Evolutionary conservation across 2,797 vertebrate genomes (phyloP), one percentile per base, ranked within the genome.

Genomic region (Acrocephalus scirpaceus): DNA sequence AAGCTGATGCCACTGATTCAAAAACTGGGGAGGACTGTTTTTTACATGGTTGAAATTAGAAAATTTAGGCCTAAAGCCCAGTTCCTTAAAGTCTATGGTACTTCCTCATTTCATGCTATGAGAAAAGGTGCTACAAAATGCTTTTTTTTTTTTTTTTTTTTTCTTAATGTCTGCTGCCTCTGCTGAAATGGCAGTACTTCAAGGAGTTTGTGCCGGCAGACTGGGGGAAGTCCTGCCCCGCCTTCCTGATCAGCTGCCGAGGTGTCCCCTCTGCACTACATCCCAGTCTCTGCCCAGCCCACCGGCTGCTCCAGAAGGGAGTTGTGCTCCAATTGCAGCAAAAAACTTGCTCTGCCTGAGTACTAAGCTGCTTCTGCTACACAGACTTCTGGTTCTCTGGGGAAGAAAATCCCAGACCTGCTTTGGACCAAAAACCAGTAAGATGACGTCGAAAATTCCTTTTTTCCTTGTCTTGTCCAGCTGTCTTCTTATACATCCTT

Each of bases 271-370:
- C 16, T 26, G 2, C 13, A 16, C 10, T 5, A 18, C 34, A 57
- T 26, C 51, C 36, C 17, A 34, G 5, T 4, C 0, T 0, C 45
- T 29, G 45, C 3, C 2, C 1, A 4, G 27, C 26, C 32, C 10
- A 3, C 10, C 0, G 0, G 0, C 29, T 17, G n/a, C 23, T n/a
- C 10, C 14, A n/a, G 21, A 57, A 11, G 25, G 25, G 25, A 51
- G 16, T 1, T 18, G 34, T 23, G 29, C 50, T 57, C 64, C 45
- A 25, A 4, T 4, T 40, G 21, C 40, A 12, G 36, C 8, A 20
- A 82, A 57, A 71, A 70, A 26, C 27, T 19, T 32, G 7, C 40
- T 74, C 40, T 51, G 57, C 15, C 1, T 0, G 4, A 3, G 10
- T 8, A n/a, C 4, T 36, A 4, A 16, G 36, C 20, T 45, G 83